These are phyloP conservation scores for Dromiciops gliroides DNA, from an alignment of 2,113 vertebrate genomes.

Conservation along the genomic window DNA sequence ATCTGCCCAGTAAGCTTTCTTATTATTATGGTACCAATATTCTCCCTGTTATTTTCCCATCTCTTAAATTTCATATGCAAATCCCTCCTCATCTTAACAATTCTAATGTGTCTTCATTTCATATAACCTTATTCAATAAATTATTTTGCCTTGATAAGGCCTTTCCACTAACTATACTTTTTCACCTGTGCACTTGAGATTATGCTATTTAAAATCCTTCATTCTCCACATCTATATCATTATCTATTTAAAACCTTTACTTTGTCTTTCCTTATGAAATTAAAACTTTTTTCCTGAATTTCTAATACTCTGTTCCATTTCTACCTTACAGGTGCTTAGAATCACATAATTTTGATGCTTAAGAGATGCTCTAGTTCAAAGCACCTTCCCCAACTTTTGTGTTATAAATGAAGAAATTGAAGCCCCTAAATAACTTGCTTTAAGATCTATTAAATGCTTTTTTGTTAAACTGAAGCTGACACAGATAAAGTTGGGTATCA, in stretches of 20 bases:
- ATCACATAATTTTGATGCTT: slow-evolving; percentile 25
- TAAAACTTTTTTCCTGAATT: slow-evolving; percentile 19
- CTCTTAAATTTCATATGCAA: neutral
- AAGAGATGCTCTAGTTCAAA: neutral
- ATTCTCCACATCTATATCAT: slow-evolving; percentile 13
- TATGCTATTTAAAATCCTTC: slow-evolving; percentile 10
- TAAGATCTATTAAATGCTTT: neutral
- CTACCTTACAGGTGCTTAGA: neutral
- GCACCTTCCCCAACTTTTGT: neutral
- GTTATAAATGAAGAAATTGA: slow-evolving; percentile 21
- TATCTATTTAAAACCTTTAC: slow-evolving; percentile 23
- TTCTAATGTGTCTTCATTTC: neutral
- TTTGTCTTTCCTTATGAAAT: slow-evolving; percentile 30
- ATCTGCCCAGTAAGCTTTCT: neutral
- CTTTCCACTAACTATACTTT: slow-evolving; percentile 17
- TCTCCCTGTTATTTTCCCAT: neutral
- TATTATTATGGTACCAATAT: neutral
- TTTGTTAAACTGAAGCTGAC: neutral
- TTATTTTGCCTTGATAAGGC: slow-evolving; percentile 22
- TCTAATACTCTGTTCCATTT: neutral
- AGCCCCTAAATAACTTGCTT: slow-evolving; percentile 10
- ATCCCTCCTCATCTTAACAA: neutral
- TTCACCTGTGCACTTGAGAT: slow-evolving; percentile 6
- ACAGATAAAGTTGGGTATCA: no score
- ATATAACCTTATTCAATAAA: neutral